Conservation (phyloP, 1,140 invertebrate genomes). For the Anastatus disparis region DNA sequence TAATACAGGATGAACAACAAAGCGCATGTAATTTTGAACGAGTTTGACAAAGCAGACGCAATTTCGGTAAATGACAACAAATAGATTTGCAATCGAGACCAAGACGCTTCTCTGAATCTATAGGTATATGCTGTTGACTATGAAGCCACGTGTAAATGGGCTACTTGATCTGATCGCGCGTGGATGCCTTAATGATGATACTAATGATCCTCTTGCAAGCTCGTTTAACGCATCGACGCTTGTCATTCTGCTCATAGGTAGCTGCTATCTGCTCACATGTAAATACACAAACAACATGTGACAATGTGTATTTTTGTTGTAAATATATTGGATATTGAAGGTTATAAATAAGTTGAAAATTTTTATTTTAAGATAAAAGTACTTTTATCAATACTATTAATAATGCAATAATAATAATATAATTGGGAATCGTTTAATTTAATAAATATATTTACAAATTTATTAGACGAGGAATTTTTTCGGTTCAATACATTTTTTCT, state of each 20-base stretch:
- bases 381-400: too few species aligned
- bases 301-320: not conserved
- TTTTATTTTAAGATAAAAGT: too few species aligned
- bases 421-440: too few species aligned
- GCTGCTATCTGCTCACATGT: not conserved
- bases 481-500: too few species aligned
- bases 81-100: conserved; percentile 14
- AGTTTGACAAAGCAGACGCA: conserved; percentile 5
- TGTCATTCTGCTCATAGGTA: too few species aligned
- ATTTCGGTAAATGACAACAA: conserved; percentile 20
- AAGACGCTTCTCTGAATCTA: conserved; percentile 29
- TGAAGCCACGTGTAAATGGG: not conserved
- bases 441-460: too few species aligned
- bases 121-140: conserved; percentile 1
- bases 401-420: too few species aligned
- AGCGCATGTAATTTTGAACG: not conserved
- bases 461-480: too few species aligned
- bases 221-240: conserved; percentile 46
- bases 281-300: not conserved
- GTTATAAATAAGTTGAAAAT: too few species aligned
- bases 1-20: too few species aligned
- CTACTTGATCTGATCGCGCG: conserved; percentile 33
- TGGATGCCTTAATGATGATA: conserved; percentile 42
- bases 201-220: conserved; percentile 49
- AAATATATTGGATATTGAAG: too few species aligned